Evolutionary conservation across 2,888 invertebrate species (phyloP), one percentile per base, ranked within the genome.

Genomic region (Clanis bilineata): DNA sequence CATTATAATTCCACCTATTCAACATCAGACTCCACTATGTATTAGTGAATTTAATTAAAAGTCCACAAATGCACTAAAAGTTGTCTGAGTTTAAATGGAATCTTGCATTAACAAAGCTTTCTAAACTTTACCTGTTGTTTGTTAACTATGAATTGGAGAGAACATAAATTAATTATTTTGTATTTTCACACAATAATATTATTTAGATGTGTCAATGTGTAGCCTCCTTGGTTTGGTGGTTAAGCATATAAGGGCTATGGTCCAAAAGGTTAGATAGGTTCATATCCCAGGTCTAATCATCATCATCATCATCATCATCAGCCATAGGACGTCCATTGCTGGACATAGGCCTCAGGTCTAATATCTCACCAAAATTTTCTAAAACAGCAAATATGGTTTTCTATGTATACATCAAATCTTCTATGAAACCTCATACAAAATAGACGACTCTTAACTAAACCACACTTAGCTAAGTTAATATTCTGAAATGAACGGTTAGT

Each of bases 31-130:
- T 25, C 10, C 22, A 44, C 18, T 4, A 28, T 10, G 18, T 43
- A 41, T 56, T 15, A 41, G 28, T 41, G 28, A 56, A 56, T 56
- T 56, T 57, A 57, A 57, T 57, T 57, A 57, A 57, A 57, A 41
- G 57, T 54, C 62, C 15, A 51, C 38, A 36, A 56, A 41, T 55
- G 55, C 55, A 43, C 59, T 57, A 43, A 43, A 43, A 57, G 41
- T 43, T 43, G 56, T 43, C n/a, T 56, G 56, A 56, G 18, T 28
- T 57, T 57, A 43, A 57, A 28, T 28, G 43, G 43, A 57, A 43
- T 57, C 51, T 51, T 51, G 51, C 28, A 15, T 15, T 28, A 32
- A 32, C 51, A 10, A 32, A 18, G 32, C 32, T 10, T 45, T 51
- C 47, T 47, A 47, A 47, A 47, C 28, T 47, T 47, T 47, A 25